These are phyloP conservation scores for Abramis brama DNA, from an alignment of 2,113 vertebrate species.

Conservation along the genomic window DNA sequence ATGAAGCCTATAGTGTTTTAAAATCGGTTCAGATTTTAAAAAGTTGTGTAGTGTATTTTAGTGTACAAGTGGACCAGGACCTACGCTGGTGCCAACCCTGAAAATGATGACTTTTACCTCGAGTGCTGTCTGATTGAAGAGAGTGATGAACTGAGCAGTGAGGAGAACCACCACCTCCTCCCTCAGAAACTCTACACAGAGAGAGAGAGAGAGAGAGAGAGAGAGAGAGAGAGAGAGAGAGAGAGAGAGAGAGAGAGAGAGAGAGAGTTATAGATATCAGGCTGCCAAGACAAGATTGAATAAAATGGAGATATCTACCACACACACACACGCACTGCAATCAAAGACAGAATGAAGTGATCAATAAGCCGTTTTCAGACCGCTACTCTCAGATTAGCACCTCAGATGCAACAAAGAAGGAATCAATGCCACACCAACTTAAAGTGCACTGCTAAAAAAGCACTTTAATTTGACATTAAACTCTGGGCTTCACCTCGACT, in stretches of 20 bases:
- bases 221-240: slow-evolving; percentile 9
- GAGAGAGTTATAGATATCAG: slow-evolving; percentile 19
- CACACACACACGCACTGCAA: slow-evolving; percentile 48
- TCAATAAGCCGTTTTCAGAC: slow-evolving; percentile 40
- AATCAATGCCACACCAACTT: slow-evolving; percentile 26
- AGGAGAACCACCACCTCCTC: slow-evolving; percentile 85
- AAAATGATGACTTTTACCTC: slow-evolving; percentile 74
- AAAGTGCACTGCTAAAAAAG: slow-evolving; percentile 10
- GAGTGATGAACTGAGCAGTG: slow-evolving; percentile 85
- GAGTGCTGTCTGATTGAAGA: slow-evolving; percentile 86
- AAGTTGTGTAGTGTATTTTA: no score
- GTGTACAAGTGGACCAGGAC: background rate
- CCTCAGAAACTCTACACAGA: slow-evolving; percentile 76
- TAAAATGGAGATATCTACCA: slow-evolving; percentile 39
- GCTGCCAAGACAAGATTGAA: slow-evolving; percentile 39
- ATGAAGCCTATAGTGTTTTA: no score
- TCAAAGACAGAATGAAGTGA: slow-evolving; percentile 28
- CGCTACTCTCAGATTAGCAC: slow-evolving; percentile 42
- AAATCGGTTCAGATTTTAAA: no score
- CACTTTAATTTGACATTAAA: slow-evolving; percentile 6
- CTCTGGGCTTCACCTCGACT: slow-evolving; percentile 66
- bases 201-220: slow-evolving; percentile 47
- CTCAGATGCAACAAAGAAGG: slow-evolving; percentile 17
- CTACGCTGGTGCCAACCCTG: background rate
- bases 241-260: slow-evolving; percentile 59